Base-by-base conservation (phyloP, 2,888 invertebrate species). In the Acanthosepion esculentum region DNA sequence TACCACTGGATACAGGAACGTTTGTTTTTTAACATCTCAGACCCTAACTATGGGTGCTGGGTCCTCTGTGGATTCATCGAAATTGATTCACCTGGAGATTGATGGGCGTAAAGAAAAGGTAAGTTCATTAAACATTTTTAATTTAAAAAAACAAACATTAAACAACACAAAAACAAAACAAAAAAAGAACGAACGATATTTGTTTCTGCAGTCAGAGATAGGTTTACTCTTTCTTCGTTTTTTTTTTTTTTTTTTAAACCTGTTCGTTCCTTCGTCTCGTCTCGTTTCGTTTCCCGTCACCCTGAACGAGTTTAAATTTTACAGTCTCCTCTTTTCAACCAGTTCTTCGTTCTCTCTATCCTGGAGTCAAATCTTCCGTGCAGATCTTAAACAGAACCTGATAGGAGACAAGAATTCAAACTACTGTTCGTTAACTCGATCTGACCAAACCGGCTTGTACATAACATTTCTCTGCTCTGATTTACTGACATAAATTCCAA, bases 51-150 rank as follows among this genome's bases (percentile, higher is more conserved):
- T 94, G 78, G 64, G 94, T 20, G 94, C 59, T 33, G 55, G 78
- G 48, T 64, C 94, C 64, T 94, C 78, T 55, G 55, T 94, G 78
- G 59, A 64, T 48, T 55, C 94, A 8, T 94, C 64, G 33, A 48
- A 33, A 55, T 29, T 64, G n/a, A 94, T 94, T 55, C 78, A 94
- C 59, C 94, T 94, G 7, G 78, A 78, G 20, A 55, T 78, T 29
- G 64, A 59, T n/a, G 59, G 59, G 29, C 94, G 64, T 15, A 78
- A 94, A 29, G 78, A 78, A 48, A 94, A 78, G 64, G 94, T 94
- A 48, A 94, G 94, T 26, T 12, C 10, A n/a, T 55, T 18, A 10
- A 15, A n/a, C 7, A n/a, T 29, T 94, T 92, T 10, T 26, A n/a
- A 29, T 29, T 48, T 23, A 48, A 48, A 92, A 92, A 26, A 29